Percentiles rank a stretch among this genome's conserved stretches.
Conservation (phyloP, 2,797 vertebrate species). For the Podarcis siculus region DNA sequence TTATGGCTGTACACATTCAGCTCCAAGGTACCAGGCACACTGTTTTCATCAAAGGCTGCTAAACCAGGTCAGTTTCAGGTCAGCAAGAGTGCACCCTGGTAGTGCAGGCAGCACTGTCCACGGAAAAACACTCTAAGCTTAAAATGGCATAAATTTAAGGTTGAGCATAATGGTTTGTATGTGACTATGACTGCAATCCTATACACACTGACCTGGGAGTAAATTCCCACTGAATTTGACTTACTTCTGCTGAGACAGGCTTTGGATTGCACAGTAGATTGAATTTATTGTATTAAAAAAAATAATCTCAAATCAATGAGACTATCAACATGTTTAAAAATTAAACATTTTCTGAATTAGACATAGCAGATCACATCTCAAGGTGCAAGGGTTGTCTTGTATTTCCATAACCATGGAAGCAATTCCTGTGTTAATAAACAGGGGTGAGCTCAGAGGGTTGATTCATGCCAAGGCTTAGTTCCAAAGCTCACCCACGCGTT, state of each 20-base stretch:
- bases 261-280: not conserved
- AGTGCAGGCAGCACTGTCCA: not conserved
- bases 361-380: not conserved
- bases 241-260: not conserved
- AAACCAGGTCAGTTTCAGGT: not conserved
- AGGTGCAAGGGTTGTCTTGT: not conserved
- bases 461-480: not conserved
- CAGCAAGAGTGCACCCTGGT: not conserved
- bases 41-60: not conserved
- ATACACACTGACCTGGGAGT: not conserved
- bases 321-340: not conserved
- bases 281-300: not conserved
- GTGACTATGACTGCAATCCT: not conserved
- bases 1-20: not conserved
- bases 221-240: not conserved
- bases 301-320: not conserved
- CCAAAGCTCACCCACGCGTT: too few relatives aligned
- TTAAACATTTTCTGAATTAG: not conserved
- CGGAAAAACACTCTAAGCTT: not conserved
- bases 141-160: not conserved
- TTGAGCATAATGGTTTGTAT: not conserved
- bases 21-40: not conserved
- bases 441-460: not conserved
- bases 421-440: not conserved
- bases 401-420: not conserved